Conservation (phyloP, 1,140 invertebrate species). For the Bombus ignitus region DNA sequence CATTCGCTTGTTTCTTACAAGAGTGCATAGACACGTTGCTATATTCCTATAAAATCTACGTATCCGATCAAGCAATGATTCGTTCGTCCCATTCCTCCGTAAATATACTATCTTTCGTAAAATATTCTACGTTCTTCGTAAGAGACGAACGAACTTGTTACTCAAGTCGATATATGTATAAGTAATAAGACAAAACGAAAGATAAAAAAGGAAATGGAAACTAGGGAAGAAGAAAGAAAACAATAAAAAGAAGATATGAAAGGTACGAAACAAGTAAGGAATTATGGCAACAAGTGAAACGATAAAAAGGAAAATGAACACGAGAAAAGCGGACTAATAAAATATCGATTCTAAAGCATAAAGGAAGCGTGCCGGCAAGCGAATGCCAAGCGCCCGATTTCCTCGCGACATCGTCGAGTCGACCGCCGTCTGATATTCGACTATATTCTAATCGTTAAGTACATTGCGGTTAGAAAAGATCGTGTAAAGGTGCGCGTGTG, state of each 20-base stretch:
- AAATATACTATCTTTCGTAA: too few species aligned
- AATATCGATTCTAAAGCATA: not conserved
- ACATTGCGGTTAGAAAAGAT: not conserved
- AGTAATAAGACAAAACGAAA: not conserved
- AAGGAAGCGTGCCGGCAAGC: conserved; percentile 38
- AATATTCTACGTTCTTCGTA: too few species aligned
- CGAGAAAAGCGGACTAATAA: conserved; percentile 27
- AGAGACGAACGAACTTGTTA: not conserved
- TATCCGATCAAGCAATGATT: too few species aligned
- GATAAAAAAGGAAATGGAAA: not conserved
- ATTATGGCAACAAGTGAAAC: not conserved
- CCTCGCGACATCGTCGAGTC: too few species aligned
- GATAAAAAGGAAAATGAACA: not conserved
- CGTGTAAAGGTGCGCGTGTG: not conserved
- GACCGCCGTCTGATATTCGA: not conserved
- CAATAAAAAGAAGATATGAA: not conserved
- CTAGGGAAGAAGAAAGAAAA: not conserved
- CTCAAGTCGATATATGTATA: too few species aligned
- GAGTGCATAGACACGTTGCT: too few species aligned
- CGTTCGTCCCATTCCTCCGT: too few species aligned
- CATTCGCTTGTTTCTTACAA: too few species aligned
- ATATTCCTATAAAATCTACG: too few species aligned
- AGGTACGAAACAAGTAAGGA: too few species aligned
- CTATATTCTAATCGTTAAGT: not conserved
- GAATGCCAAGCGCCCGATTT: conserved; percentile 1